Conservation (phyloP, 2,888 invertebrate species). For the Lasiommata megera region DNA sequence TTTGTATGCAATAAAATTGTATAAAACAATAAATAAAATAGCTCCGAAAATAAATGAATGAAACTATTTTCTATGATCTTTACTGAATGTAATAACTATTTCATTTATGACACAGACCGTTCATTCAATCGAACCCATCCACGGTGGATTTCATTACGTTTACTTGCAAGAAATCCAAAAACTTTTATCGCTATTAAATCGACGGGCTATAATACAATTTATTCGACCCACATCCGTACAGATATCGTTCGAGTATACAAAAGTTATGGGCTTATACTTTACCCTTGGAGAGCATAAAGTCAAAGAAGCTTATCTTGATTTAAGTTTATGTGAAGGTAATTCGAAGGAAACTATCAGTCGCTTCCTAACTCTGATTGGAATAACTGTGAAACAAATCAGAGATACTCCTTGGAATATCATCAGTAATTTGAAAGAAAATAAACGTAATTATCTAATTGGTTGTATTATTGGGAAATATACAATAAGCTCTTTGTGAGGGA, state of each 20-base stretch:
- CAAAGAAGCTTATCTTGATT: conserved; percentile 47
- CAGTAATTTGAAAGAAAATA: no score
- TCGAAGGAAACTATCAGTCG: conserved; percentile 11
- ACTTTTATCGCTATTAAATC: conserved; percentile 52
- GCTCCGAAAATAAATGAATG: background rate
- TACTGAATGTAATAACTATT: no score
- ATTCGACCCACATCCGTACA: conserved; percentile 41
- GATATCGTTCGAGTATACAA: conserved; percentile 46
- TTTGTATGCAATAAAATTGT: no score
- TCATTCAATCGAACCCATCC: background rate
- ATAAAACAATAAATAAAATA: no score
- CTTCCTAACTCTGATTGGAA: background rate
- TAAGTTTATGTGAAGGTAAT: conserved; percentile 41
- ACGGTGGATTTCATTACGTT: conserved; percentile 35
- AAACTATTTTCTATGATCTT: background rate
- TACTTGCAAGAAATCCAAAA: conserved; percentile 43
- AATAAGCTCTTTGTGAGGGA: no score
- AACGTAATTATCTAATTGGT: no score
- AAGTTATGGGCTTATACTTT: conserved; percentile 50
- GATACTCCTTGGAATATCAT: no score
- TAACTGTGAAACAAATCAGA: no score
- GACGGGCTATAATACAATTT: conserved; percentile 49
- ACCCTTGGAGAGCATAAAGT: conserved; percentile 46
- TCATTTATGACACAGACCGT: no score
- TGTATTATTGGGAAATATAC: no score